Evolutionary conservation across 2,888 invertebrate genomes (phyloP).

Genomic region (Acholoe squamosa): DNA sequence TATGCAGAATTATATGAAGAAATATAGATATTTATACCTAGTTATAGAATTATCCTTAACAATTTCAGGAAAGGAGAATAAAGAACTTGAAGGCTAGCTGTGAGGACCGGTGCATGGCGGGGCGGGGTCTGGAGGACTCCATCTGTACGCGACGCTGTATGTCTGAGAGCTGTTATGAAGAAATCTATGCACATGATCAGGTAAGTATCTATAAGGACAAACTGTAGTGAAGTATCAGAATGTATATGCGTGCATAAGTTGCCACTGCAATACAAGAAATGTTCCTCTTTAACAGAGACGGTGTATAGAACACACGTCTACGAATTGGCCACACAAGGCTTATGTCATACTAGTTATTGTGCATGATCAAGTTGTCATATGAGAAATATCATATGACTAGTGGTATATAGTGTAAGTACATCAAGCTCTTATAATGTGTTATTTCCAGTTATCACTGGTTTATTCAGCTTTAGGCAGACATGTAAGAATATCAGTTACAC

Average conservation of each 20-base stretch:
- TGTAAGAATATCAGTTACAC: too few relatives aligned
- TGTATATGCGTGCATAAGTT: not conserved
- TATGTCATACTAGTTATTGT: too few relatives aligned
- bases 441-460: too few relatives aligned
- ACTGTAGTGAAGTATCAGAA: not conserved
- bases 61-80: conserved; percentile 77
- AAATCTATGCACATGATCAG: conserved; percentile 77
- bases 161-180: conserved; percentile 77
- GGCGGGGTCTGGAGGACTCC: conserved; percentile 75
- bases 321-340: too few relatives aligned
- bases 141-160: conserved; percentile 79
- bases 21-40: not conserved
- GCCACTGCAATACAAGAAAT: not conserved
- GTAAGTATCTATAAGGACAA: conserved; percentile 70
- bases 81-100: conserved; percentile 75
- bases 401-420: too few relatives aligned
- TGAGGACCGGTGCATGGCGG: conserved; percentile 77
- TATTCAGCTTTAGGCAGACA: too few relatives aligned
- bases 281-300: not conserved
- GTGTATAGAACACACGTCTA: too few relatives aligned
- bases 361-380: too few relatives aligned
- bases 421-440: too few relatives aligned
- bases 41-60: too few relatives aligned
- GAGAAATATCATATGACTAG: too few relatives aligned
- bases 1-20: not conserved